Percentiles rank a stretch among this genome's conserved stretches.
Conservation (phyloP, 2,113 vertebrate genomes). For the Prolemur simus region DNA sequence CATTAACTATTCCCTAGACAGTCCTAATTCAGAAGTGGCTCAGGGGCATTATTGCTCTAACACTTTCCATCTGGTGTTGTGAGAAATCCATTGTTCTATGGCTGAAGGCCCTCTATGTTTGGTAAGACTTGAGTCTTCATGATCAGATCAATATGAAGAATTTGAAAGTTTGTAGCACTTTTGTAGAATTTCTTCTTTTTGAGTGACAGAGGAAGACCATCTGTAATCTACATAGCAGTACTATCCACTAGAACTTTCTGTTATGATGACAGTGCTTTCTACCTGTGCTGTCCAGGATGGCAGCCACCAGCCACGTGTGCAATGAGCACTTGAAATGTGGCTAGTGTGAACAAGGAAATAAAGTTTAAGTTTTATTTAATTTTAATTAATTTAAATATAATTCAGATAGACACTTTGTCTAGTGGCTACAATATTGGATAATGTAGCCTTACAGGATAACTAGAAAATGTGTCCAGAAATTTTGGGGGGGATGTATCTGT, state of each 20-base stretch:
- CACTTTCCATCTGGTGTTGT: not conserved
- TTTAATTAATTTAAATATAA: not conserved
- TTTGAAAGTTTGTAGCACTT: not conserved
- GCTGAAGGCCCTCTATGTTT: not conserved
- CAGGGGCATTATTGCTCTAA: not conserved
- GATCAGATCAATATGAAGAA: not conserved
- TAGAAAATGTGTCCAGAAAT: constrained; percentile 4
- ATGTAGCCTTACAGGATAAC: not conserved
- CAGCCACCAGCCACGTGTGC: not conserved
- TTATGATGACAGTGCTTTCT: not conserved
- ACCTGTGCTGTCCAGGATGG: not conserved
- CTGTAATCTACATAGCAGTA: not conserved
- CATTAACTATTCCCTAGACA: not conserved
- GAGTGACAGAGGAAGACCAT: not conserved
- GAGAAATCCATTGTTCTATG: not conserved
- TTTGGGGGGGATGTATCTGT: not conserved
- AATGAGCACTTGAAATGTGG: not conserved
- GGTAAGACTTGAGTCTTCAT: not conserved
- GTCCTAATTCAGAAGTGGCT: not conserved
- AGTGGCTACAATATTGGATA: not conserved
- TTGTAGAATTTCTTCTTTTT: not conserved
- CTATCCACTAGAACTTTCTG: not conserved
- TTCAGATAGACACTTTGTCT: not conserved
- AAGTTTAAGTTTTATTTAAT: constrained; percentile 18
- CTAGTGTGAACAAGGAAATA: not conserved